Conservation (phyloP, 2,888 invertebrate species). For the Habrosyne pyritoides region DNA sequence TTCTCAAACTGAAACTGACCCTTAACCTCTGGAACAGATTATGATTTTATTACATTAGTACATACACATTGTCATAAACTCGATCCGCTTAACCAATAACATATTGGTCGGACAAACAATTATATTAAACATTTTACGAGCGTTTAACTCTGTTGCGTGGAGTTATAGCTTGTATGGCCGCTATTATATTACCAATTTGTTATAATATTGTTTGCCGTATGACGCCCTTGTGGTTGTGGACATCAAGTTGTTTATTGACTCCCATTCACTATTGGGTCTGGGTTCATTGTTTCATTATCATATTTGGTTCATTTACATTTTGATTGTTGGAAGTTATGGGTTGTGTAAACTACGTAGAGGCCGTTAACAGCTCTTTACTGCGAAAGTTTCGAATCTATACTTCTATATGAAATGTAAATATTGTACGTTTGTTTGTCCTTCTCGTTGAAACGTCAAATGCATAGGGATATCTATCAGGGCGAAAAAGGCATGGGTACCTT, state of each 20-base stretch:
- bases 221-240: neutral
- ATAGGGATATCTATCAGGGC: too few species aligned
- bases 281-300: constrained; percentile 3
- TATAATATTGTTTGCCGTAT: constrained; percentile 33
- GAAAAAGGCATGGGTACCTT: too few species aligned
- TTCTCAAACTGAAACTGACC: too few species aligned
- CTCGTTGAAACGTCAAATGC: too few species aligned
- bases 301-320: neutral
- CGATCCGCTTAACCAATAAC: neutral
- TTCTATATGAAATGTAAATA: too few species aligned
- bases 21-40: neutral
- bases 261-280: neutral
- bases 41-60: neutral
- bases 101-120: constrained; percentile 15
- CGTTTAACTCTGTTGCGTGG: constrained; percentile 9
- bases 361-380: too few species aligned
- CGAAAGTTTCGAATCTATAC: too few species aligned
- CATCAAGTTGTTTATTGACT: constrained; percentile 1
- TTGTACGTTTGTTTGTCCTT: too few species aligned
- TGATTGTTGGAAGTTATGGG: neutral
- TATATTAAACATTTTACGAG: constrained; percentile 20
- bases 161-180: constrained; percentile 12
- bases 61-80: neutral
- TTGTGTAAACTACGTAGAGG: neutral
- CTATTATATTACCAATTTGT: constrained; percentile 36